These are phyloP conservation scores for Stomatorhinus ivindoensis DNA, from an alignment of 2,113 vertebrate genomes.

Conservation along the genomic window DNA sequence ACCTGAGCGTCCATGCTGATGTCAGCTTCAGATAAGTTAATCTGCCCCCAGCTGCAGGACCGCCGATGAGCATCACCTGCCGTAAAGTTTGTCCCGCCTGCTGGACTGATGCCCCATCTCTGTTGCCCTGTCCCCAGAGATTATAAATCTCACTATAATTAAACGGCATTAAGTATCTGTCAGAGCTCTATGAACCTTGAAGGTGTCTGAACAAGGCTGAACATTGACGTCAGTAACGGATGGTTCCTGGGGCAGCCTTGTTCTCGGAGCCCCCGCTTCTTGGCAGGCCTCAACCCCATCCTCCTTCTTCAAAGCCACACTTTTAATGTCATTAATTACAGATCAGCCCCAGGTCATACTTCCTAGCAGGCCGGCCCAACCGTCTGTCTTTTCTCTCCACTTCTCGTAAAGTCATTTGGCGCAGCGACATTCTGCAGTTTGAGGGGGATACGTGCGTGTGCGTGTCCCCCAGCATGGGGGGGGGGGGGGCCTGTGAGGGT, in stretches of 20 bases:
- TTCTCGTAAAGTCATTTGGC: neutral
- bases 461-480: neutral
- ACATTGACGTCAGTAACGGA: neutral
- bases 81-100: neutral
- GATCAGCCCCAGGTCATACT: neutral
- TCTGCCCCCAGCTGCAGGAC: neutral
- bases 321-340: slow-evolving; percentile 5
- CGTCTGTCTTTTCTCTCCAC: neutral
- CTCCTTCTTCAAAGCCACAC: neutral
- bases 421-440: neutral
- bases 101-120: neutral
- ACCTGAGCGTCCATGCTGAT: neutral
- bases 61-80: neutral
- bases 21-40: neutral
- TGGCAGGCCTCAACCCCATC: neutral
- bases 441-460: neutral
- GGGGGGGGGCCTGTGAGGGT: too few relatives aligned
- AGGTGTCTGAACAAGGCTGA: neutral
- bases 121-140: neutral
- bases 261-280: neutral
- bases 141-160: neutral
- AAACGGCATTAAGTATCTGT: neutral
- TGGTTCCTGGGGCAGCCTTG: neutral
- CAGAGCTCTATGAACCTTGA: neutral
- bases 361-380: neutral